Base-by-base conservation (phyloP, 2,113 vertebrate genomes). In the Origma solitaria region DNA sequence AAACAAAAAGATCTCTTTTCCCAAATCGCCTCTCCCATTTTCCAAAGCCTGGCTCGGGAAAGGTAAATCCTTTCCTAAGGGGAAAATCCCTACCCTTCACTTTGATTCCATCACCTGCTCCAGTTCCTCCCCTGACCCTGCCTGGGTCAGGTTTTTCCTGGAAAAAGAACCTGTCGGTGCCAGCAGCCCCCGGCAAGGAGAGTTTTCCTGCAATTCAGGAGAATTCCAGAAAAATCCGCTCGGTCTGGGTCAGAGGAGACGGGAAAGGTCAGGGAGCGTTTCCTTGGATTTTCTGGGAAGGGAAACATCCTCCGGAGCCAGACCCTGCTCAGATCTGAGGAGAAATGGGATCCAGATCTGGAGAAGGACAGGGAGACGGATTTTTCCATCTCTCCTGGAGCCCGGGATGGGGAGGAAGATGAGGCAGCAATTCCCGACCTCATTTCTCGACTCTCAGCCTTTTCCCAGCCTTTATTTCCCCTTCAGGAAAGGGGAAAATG, bases 401-500 rank as follows among this genome's bases (percentile, higher is more conserved):
- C 37, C 57, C 17, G 81, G 81, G 10, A 62, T 11, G 28, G 30
- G 23, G 69, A 47, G 28, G 58, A 40, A 40, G 77, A 42, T 28
- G 42, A 49, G 38, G 33, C 33, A 54, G 73, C 40, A 7, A 82
- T 23, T 15, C 38, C 7, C 1, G 0, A 66, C 28, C 56, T 17
- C 7, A 9, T 1, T 49, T 35, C 5, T 42, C 5, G 1, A 4
- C 28, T 16, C 65, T 22, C 10, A 37, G 53, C 2, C 13, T 2
- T 9, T 18, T 30, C 54, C 20, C 82, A 66, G 45, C 44, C 28
- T n/a, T n/a, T n/a, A n/a, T n/a, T n/a, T n/a, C n/a, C n/a, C n/a
- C 82, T 51, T 42, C 3, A 23, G 70, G 68, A 56, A 77, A 24
- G 18, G 27, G 31, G 28, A 18, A 76, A 71, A 47, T 0, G 28